phyloP scores from a whole-genome alignment of 2,888 invertebrate genomes.

The Caenorhabditis sulstoni region DNA sequence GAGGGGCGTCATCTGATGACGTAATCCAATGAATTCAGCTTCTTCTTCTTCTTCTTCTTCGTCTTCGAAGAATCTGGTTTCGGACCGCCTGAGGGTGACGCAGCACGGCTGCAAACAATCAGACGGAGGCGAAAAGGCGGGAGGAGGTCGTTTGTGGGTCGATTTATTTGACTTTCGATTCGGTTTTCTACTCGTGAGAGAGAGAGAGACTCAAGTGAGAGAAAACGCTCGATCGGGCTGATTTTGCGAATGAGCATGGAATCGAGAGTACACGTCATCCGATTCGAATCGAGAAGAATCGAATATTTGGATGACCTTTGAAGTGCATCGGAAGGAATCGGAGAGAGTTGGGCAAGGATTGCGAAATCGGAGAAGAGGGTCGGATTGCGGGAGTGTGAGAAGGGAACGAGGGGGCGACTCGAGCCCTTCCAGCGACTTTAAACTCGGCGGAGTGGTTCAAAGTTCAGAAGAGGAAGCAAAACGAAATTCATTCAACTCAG shows the following conservation, averaged over 20 bases:
- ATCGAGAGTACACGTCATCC: slow-evolving; percentile 18
- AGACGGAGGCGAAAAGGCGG: slow-evolving; percentile 49
- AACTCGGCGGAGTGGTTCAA: too few species aligned
- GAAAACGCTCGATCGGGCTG: slow-evolving; percentile 14
- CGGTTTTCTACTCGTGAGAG: slow-evolving; percentile 17
- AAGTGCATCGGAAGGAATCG: slow-evolving; percentile 13
- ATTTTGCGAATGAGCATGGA: slow-evolving; percentile 25
- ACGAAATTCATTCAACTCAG: too few species aligned
- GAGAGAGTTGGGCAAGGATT: slow-evolving; percentile 23
- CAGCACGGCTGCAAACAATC: slow-evolving; percentile 53
- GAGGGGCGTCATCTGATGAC: slow-evolving; percentile 29
- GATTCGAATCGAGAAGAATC: not conserved
- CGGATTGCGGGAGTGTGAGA: slow-evolving; percentile 4
- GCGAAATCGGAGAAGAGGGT: slow-evolving; percentile 10
- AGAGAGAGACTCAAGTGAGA: slow-evolving; percentile 33
- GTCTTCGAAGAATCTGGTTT: slow-evolving; percentile 40
- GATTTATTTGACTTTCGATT: slow-evolving; percentile 57
- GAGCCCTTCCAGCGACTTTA: slow-evolving; percentile 8
- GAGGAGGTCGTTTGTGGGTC: slow-evolving; percentile 51
- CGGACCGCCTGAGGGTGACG: slow-evolving; percentile 33
- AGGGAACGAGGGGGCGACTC: not conserved
- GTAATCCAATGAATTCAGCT: slow-evolving; percentile 47
- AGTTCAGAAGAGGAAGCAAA: too few species aligned
- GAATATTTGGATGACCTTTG: slow-evolving; percentile 39
- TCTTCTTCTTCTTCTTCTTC: slow-evolving; percentile 28